Evolutionary conservation across 1,140 invertebrate species (phyloP), one percentile per base, ranked within the genome.

Genomic region (Drosophila dunni): DNA sequence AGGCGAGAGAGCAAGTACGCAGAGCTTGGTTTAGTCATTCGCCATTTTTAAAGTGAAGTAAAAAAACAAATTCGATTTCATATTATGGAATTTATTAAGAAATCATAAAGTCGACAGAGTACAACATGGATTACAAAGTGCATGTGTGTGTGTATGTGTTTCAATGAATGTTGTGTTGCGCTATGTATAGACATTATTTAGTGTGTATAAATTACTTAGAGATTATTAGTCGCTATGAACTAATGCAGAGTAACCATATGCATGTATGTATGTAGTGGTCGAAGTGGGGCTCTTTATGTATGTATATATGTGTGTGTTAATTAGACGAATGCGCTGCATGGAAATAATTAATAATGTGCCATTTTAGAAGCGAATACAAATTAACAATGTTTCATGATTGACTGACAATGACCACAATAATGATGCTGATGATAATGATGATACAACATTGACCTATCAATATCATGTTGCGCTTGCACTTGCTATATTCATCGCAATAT

Each of bases 121-220:
- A 89, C 69, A 70, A 72, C 45, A 68, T 86, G 79, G 58, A 81
- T 86, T 85, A 85, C 60, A 88, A 75, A 36, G 34, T 74, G 62
- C 58, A 61, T 69, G 58, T 74, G 62, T 61, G 65, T 75, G 64
- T 71, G 44, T 61, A 56, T 70, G 75, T 61, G 33, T 48, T 44
- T 70, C 57, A 36, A 83, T 82, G 54, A 79, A 70, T 54, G 63
- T 58, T 69, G 45, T 38, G 9, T 53, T 67, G 8, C 51, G 40
- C 36, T 66, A 51, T 69, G 51, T 78, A 70, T 66, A 81, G 69
- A 82, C 66, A 76, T 70, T 73, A 78, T 61, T 61, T 68, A 61
- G 58, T 81, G 71, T 74, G 66, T 88, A 89, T 88, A 88, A 88
- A 88, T 88, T 86, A 83, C 81, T 84, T 84, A 88, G 68, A 88